Conservation (phyloP, 2,113 vertebrate genomes). For the Colinus virginianus region DNA sequence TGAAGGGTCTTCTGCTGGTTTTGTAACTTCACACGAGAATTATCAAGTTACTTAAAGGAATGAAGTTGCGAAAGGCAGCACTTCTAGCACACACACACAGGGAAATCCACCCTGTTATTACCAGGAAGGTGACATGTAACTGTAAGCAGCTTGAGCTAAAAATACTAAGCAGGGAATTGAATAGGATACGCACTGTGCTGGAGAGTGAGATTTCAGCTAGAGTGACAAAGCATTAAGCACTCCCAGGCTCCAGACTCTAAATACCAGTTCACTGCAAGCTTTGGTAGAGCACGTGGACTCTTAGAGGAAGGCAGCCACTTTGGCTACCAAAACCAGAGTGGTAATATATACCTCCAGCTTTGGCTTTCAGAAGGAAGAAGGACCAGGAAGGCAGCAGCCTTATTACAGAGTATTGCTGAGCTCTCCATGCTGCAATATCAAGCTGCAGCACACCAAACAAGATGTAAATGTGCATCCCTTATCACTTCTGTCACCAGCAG, state of each 20-base stretch:
- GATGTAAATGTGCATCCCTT: not conserved
- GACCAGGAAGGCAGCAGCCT: not conserved
- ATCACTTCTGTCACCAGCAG: not conserved
- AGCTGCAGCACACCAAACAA: not conserved
- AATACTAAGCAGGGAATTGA: constrained; percentile 21
- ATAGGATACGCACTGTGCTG: not conserved
- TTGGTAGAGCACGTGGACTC: not conserved
- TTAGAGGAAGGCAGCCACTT: not conserved
- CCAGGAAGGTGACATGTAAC: not conserved
- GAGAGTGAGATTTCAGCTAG: not conserved
- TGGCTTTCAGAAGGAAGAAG: not conserved
- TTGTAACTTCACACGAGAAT: not conserved
- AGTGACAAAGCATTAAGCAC: not conserved
- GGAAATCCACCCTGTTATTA: not conserved
- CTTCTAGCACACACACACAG: not conserved
- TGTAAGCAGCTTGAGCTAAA: constrained; percentile 10
- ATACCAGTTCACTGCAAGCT: not conserved
- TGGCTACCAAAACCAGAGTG: too few relatives aligned
- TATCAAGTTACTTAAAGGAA: not conserved
- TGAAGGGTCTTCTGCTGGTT: not conserved
- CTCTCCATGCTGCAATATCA: accelerated
- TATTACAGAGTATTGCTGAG: accelerated
- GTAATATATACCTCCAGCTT: too few relatives aligned
- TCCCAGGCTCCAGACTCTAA: constrained; percentile 2
- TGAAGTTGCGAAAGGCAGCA: not conserved